Conservation (phyloP, 2,888 invertebrate genomes). For the Linyphia triangularis region DNA sequence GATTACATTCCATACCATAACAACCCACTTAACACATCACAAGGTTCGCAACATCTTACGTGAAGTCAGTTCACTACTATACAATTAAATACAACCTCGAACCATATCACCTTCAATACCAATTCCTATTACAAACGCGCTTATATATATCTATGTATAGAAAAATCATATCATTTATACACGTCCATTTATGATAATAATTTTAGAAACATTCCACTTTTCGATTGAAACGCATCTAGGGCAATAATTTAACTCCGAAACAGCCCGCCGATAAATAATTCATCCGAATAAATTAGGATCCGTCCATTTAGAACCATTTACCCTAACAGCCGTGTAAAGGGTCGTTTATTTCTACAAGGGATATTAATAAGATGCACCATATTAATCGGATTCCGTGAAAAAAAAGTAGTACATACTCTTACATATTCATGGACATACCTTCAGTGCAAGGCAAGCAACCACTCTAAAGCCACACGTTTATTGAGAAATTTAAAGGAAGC, state of each 20-base stretch:
- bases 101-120: too few relatives aligned
- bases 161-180: too few relatives aligned
- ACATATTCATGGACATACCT: slow-evolving; percentile 29
- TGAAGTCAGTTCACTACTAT: too few relatives aligned
- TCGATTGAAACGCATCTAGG: not conserved
- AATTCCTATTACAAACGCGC: too few relatives aligned
- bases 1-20: too few relatives aligned
- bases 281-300: slow-evolving; percentile 32
- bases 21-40: too few relatives aligned
- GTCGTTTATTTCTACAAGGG: not conserved
- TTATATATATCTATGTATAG: too few relatives aligned
- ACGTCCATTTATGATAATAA: too few relatives aligned
- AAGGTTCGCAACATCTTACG: too few relatives aligned
- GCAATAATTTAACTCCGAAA: not conserved
- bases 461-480: not conserved
- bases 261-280: slow-evolving; percentile 32
- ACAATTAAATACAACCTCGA: too few relatives aligned
- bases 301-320: not conserved
- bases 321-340: not conserved
- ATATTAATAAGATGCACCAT: slow-evolving; percentile 14
- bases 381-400: slow-evolving; percentile 16
- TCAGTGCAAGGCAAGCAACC: not conserved
- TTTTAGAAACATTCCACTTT: too few relatives aligned
- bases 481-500: too few relatives aligned
- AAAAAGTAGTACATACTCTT: not conserved